Evolutionary conservation across 2,113 vertebrate species (phyloP).

Genomic region (Puffinus mauretanicus): DNA sequence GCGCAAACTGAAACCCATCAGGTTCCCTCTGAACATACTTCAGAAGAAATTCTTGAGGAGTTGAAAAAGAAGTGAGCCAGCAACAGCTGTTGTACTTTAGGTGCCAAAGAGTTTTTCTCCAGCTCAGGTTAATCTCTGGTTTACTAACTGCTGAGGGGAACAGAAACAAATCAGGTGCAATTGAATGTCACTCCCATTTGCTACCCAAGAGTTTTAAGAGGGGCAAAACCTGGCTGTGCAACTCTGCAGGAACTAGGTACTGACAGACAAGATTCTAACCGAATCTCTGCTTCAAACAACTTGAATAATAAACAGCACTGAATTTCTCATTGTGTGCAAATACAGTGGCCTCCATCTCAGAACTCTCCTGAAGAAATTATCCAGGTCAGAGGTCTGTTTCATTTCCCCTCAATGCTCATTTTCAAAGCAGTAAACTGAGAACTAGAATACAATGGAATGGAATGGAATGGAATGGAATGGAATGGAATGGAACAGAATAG

Average conservation of each 20-base stretch:
- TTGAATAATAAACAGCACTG: background rate
- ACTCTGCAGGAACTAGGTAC: background rate
- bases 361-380: slow-evolving; percentile 44
- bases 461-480: too few relatives aligned
- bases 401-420: slow-evolving; percentile 3
- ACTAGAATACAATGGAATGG: background rate
- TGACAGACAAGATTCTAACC: slow-evolving; percentile 8
- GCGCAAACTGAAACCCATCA: too few relatives aligned
- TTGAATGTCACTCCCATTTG: background rate
- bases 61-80: background rate
- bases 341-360: slow-evolving; percentile 4
- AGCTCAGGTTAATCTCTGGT: background rate
- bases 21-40: background rate
- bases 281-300: background rate
- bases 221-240: background rate
- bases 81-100: background rate
- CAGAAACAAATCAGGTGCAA: background rate
- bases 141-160: background rate
- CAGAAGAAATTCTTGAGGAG: background rate
- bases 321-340: background rate
- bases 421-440: slow-evolving; percentile 41
- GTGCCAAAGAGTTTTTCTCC: background rate
- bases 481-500: too few relatives aligned
- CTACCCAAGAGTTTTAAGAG: background rate
- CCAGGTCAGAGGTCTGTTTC: background rate